Evolutionary conservation across 1,140 invertebrate species (phyloP).

Genomic region (Xylocopa sonorina): DNA sequence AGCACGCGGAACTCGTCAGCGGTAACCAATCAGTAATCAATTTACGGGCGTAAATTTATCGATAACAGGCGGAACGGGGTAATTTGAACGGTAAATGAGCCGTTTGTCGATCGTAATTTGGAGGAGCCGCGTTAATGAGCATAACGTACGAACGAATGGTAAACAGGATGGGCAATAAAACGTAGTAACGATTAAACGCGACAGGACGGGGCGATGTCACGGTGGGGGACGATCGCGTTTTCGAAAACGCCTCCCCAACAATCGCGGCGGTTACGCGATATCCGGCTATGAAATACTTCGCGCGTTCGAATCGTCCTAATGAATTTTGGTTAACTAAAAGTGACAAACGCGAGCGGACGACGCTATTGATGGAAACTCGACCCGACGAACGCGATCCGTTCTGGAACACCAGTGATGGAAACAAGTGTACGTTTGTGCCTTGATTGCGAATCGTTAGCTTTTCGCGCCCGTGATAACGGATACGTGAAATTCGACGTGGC

Average conservation of each 20-base stretch:
- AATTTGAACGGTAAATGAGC: too few relatives aligned
- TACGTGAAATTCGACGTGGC: background rate
- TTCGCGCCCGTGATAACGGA: background rate
- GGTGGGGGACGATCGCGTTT: background rate
- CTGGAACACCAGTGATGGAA: background rate
- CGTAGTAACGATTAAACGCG: conserved; percentile 7
- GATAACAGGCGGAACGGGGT: background rate
- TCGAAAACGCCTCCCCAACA: background rate
- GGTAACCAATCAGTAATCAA: background rate
- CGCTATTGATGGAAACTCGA: background rate
- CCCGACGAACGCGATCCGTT: background rate
- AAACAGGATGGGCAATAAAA: conserved; percentile 11
- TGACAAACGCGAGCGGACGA: conserved; percentile 6
- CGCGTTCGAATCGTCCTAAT: background rate
- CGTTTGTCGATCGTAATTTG: background rate
- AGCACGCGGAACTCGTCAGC: too few relatives aligned
- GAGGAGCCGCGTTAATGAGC: background rate
- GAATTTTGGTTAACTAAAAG: conserved; percentile 22
- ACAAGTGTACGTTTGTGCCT: background rate
- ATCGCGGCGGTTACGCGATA: background rate
- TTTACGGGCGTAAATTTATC: background rate
- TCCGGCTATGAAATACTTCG: background rate
- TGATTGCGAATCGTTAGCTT: conserved; percentile 1
- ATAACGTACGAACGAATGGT: background rate
- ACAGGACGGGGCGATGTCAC: background rate